Evolutionary conservation across 1,140 invertebrate genomes (phyloP), one percentile per base, ranked within the genome.

Genomic region (Pachypeltis micranthus): DNA sequence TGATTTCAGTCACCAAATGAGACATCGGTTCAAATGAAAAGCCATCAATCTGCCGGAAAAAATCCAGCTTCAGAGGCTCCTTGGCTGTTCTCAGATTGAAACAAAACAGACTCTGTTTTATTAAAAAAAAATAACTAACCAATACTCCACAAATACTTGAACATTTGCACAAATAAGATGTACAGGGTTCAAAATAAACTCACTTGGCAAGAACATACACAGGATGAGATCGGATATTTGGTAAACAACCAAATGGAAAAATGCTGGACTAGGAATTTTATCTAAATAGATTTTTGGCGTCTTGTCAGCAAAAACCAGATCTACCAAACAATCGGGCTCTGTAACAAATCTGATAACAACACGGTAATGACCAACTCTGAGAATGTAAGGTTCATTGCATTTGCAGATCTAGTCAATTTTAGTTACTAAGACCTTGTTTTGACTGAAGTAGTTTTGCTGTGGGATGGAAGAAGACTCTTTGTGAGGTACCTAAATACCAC

Each of bases 401-500:
- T n/a, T n/a, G n/a, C n/a, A n/a, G n/a, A n/a, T n/a, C n/a, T n/a
- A n/a, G n/a, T n/a, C n/a, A n/a, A n/a, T n/a, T n/a, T n/a, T n/a
- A n/a, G n/a, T n/a, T n/a, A n/a, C n/a, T n/a, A n/a, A n/a, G n/a
- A n/a, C n/a, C n/a, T n/a, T n/a, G n/a, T n/a, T n/a, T n/a, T n/a
- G n/a, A n/a, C n/a, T n/a, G n/a, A n/a, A n/a, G 31, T 44, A 26
- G n/a, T 23, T 7, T 47, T 44, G 10, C 21, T 16, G 31, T 29
- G 25, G 3, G 19, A 21, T 23, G 88, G 87, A 67, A 91, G 80
- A 29, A 91, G 74, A 66, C 82, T 88, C 63, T 80, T 82, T 26
- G 85, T 80, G 69, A 93, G 78, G 75, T 91, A 91, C 69, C 85
- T 83, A 73, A 91, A 92, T 64, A 93, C 76, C 1, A 87, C 84